Evolutionary conservation across 2,113 vertebrate species (phyloP).

Genomic region (Takifugu bimaculatus): DNA sequence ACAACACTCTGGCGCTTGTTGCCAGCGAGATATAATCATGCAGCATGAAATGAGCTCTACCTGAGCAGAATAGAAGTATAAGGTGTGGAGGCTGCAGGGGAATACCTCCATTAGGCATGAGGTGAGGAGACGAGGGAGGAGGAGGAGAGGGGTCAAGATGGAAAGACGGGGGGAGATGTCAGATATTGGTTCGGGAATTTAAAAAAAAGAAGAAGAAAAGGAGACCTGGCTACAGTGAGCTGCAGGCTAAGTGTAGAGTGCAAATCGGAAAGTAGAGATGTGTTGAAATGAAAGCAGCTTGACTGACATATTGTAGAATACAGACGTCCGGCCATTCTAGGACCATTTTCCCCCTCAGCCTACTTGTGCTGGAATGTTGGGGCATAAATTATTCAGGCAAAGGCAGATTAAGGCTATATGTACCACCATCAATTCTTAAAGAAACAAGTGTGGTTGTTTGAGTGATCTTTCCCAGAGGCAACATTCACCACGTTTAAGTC

Average conservation of each 20-base stretch:
- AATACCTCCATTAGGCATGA: constrained; percentile 58
- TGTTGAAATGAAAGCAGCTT: not conserved
- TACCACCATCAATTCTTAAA: not conserved
- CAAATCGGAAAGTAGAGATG: not conserved
- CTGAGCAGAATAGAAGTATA: constrained; percentile 60
- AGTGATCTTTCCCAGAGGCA: constrained; percentile 3
- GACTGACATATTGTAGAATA: not conserved
- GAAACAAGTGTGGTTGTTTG: constrained; percentile 1
- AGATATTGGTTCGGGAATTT: not conserved
- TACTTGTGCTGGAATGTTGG: not conserved
- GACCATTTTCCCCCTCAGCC: not conserved
- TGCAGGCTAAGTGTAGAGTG: no score
- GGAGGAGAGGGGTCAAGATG: constrained; percentile 37
- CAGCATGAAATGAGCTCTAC: constrained; percentile 71
- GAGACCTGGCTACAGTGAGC: no score
- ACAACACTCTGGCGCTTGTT: constrained; percentile 52
- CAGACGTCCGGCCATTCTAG: not conserved
- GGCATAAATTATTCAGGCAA: not conserved
- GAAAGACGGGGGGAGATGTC: constrained; percentile 14
- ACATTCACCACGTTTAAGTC: not conserved
- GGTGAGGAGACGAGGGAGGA: constrained; percentile 24
- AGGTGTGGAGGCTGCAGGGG: constrained; percentile 50
- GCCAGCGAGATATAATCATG: constrained; percentile 71
- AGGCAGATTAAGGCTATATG: not conserved
- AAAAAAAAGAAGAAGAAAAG: not conserved